These are phyloP conservation scores for Otolemur crassicaudatus DNA, from an alignment of 2,797 vertebrate genomes.

Conservation along the genomic window DNA sequence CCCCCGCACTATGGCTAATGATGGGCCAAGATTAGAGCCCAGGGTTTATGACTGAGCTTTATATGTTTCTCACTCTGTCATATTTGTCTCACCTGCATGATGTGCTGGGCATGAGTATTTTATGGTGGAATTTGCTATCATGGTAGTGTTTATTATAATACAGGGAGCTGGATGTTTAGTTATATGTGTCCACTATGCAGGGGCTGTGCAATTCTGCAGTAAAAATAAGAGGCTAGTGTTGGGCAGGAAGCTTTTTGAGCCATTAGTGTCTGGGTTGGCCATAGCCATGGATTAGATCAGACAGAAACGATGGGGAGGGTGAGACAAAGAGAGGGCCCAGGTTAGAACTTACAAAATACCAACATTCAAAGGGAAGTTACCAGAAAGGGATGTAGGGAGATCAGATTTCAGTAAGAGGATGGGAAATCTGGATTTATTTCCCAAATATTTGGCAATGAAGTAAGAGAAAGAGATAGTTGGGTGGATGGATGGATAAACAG, in stretches of 20 bases:
- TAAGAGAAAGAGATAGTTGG: not conserved
- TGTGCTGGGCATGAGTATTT: not conserved
- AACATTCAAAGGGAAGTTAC: not conserved
- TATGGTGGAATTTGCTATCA: not conserved
- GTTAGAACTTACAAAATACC: not conserved
- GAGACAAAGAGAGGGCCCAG: not conserved
- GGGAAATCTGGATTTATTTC: not conserved
- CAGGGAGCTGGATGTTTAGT: not conserved
- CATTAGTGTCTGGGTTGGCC: not conserved
- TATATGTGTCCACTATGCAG: not conserved
- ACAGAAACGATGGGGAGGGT: not conserved
- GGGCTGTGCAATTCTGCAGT: not conserved
- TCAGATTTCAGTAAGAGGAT: not conserved
- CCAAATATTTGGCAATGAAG: not conserved
- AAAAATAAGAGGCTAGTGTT: not conserved
- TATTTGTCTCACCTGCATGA: not conserved
- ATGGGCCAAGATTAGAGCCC: not conserved
- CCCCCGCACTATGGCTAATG: not conserved
- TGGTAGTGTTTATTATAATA: not conserved
- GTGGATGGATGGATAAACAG: not conserved
- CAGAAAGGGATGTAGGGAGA: not conserved
- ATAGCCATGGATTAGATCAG: not conserved
- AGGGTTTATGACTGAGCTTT: not conserved
- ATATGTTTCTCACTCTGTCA: not conserved
- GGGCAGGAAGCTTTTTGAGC: not conserved